phyloP scores from a whole-genome alignment of 2,888 invertebrate species.

The Frankliniella intonsa region DNA sequence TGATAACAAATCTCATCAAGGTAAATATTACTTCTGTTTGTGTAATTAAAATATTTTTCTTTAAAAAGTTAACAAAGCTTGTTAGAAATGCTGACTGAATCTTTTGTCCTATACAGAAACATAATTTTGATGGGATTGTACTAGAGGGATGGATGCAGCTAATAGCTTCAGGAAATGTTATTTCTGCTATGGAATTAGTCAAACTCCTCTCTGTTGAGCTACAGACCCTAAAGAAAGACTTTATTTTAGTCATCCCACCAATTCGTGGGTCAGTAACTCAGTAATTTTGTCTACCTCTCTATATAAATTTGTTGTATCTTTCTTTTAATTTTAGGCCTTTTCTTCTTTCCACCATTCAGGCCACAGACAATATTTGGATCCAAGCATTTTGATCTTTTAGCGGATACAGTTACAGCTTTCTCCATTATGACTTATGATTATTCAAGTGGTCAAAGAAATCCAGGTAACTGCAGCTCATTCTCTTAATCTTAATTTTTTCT shows the following conservation, averaged over 20 bases:
- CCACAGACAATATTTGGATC: not conserved
- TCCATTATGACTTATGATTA: slow-evolving; percentile 98
- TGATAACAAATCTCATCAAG: slow-evolving; percentile 48
- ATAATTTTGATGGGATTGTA: slow-evolving; percentile 84
- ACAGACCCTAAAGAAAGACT: slow-evolving; percentile 49
- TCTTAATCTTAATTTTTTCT: slow-evolving; percentile 28
- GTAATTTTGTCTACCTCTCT: slow-evolving; percentile 25
- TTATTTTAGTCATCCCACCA: slow-evolving; percentile 78
- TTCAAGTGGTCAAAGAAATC: slow-evolving; percentile 67
- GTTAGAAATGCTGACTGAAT: not conserved
- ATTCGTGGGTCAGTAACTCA: slow-evolving; percentile 53
- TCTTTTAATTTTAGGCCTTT: slow-evolving; percentile 47
- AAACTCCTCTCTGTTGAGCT: slow-evolving; percentile 57
- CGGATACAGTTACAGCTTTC: slow-evolving; percentile 74
- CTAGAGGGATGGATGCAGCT: slow-evolving; percentile 87
- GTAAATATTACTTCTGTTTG: not conserved
- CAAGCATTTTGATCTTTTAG: slow-evolving; percentile 71
- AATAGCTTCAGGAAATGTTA: slow-evolving; percentile 58
- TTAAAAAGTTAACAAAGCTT: not conserved
- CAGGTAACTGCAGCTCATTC: slow-evolving; percentile 52
- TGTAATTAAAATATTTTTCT: not conserved
- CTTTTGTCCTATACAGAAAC: slow-evolving; percentile 46
- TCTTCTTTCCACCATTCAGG: slow-evolving; percentile 40
- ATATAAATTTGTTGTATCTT: not conserved
- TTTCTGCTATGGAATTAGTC: slow-evolving; percentile 58